phyloP scores from a whole-genome alignment of 1,140 invertebrate species.

The Cecropterus lyciades region DNA sequence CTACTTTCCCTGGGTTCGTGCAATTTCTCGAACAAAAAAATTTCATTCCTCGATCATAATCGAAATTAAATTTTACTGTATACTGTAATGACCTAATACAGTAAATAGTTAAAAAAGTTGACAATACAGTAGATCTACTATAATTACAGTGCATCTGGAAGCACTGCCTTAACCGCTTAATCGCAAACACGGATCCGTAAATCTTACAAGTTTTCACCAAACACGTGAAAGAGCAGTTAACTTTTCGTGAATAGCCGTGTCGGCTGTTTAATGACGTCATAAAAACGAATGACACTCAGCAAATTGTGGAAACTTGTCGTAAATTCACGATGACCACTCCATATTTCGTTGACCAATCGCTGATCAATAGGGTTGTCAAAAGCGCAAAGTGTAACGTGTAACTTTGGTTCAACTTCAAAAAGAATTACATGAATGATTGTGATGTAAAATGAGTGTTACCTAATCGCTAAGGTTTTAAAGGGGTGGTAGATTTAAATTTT shows the following conservation, averaged over 20 bases:
- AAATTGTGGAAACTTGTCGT: constrained; percentile 25
- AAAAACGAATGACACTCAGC: constrained; percentile 25
- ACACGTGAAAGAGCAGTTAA: constrained; percentile 23
- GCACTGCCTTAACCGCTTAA: constrained; percentile 17
- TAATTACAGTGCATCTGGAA: too few species aligned
- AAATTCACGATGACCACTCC: constrained; percentile 20
- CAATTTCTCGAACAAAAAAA: too few species aligned
- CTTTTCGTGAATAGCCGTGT: constrained; percentile 26
- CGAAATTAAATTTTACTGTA: too few species aligned
- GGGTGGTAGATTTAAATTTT: too few species aligned
- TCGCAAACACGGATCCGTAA: neutral
- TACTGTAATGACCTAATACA: too few species aligned
- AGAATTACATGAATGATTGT: too few species aligned
- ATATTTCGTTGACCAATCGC: constrained; percentile 19
- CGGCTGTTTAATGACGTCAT: constrained; percentile 28
- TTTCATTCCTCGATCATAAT: too few species aligned
- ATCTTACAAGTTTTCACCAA: constrained; percentile 27
- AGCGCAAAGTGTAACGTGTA: neutral
- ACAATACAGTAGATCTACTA: too few species aligned
- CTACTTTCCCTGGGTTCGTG: too few species aligned
- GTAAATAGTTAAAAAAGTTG: too few species aligned
- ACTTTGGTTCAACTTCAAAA: neutral
- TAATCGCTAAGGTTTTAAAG: too few species aligned
- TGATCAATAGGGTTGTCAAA: neutral
- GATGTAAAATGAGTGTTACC: too few species aligned